Evolutionary conservation across 2,797 vertebrate species (phyloP).

Genomic region (Rhabdophis nuchalis): DNA sequence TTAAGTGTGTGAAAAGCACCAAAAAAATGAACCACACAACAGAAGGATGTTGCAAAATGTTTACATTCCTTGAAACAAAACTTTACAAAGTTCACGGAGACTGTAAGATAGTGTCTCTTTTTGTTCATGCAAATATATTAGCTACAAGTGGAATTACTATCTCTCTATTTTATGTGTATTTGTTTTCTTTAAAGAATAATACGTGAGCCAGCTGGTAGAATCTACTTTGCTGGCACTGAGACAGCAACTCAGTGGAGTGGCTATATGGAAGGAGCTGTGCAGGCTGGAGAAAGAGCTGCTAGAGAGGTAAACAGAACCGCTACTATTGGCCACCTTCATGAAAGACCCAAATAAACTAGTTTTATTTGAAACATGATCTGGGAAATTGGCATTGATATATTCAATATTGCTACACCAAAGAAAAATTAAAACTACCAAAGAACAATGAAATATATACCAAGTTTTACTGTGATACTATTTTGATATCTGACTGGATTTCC

Average conservation of each 20-base stretch:
- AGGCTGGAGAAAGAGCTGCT: constrained; percentile 77
- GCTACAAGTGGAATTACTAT: background rate
- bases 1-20: background rate
- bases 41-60: background rate
- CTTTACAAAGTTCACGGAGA: background rate
- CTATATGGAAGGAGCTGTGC: constrained; percentile 79
- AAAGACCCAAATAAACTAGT: background rate
- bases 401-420: background rate
- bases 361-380: background rate
- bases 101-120: background rate
- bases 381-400: background rate
- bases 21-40: too few species aligned
- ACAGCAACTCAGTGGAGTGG: constrained; percentile 78
- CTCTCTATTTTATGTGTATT: background rate
- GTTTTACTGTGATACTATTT: background rate
- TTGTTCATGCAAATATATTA: background rate
- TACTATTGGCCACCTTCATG: constrained; percentile 11
- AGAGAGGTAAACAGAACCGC: constrained; percentile 67
- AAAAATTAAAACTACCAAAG: background rate
- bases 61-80: background rate
- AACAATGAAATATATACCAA: background rate
- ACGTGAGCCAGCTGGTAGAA: constrained; percentile 69
- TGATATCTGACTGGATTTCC: background rate
- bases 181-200: constrained; percentile 69
- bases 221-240: constrained; percentile 79